phyloP scores from a whole-genome alignment of 2,888 invertebrate genomes.

The Chrysodeixis includens region DNA sequence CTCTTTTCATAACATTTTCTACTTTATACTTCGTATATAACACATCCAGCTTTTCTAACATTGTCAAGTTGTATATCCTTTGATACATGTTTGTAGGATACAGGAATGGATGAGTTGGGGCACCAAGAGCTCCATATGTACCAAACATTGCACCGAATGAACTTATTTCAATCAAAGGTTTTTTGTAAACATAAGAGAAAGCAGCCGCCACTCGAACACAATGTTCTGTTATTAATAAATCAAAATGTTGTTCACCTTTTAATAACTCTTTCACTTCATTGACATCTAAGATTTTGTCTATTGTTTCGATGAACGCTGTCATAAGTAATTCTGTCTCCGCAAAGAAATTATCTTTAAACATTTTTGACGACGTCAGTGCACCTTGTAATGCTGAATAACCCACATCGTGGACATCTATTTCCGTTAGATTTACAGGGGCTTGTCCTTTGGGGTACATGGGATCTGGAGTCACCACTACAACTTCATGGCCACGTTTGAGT shows the following conservation, averaged over 20 bases:
- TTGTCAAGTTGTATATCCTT: constrained; percentile 62
- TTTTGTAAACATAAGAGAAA: constrained; percentile 63
- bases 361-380: constrained; percentile 27
- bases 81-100: constrained; percentile 56
- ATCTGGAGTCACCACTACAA: no score
- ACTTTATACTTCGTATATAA: constrained; percentile 51
- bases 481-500: no score
- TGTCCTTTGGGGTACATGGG: constrained; percentile 57
- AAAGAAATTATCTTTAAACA: constrained; percentile 32
- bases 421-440: constrained; percentile 68
- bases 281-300: constrained; percentile 53
- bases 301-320: constrained; percentile 19
- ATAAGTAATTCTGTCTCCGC: constrained; percentile 33
- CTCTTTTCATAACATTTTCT: constrained; percentile 1
- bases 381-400: constrained; percentile 55
- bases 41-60: constrained; percentile 61
- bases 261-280: constrained; percentile 59
- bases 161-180: constrained; percentile 68
- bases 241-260: constrained; percentile 59
- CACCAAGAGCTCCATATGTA: constrained; percentile 61
- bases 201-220: no score
- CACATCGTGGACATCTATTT: constrained; percentile 72
- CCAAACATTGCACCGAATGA: constrained; percentile 57
- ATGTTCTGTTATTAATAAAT: constrained; percentile 69
- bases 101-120: constrained; percentile 64